Evolutionary conservation across 1,140 invertebrate species (phyloP), one percentile per base, ranked within the genome.

Genomic region (Parasteatoda tepidariorum): DNA sequence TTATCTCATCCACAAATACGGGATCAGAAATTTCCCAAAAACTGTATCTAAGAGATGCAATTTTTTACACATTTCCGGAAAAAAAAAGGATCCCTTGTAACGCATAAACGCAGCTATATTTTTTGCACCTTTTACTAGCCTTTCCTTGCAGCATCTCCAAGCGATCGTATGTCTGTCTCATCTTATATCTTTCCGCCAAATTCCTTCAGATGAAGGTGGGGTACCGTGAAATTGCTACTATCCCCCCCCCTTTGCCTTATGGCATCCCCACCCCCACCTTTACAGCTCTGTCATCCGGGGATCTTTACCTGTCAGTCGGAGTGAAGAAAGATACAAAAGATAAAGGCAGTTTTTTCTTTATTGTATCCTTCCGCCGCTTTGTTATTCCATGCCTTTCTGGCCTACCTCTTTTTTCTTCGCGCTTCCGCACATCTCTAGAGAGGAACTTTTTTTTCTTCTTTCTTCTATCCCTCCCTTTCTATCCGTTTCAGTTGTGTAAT

Each of bases 321-420:
- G 68, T 73, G 68, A 57, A 57, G 68, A 73, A 73, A 73, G 70
- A 73, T 73, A 73, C 55, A 73, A 73, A 73, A 70, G 67, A 70
- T 48, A 70, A 59, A 41, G 48, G 18, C 57, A 30, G 48, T 73
- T 9, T 18, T 3, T 66, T 24, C 34, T 18, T 28, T 68, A 24
- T 68, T 26, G 13, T 67, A 7, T 28, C 13, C 13, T 1, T 24
- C 22, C 24, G 9, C 7, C 22, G 18, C 66, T 24, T 68, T 34
- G 4, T 11, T 22, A 2, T 34, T 24, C 11, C 11, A 4, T 13
- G 38, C 38, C 4, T 2, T 18, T 18, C 38, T 48, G 1, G 38
- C 38, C 38, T 48, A 48, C 4, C 13, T 48, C 18, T 48, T 48
- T 48, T 9, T 48, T 48, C 9, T 48, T 13, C 9, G 38, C 38